Base-by-base conservation (phyloP, 2,888 invertebrate species). In the Anthophora plumipes region DNA sequence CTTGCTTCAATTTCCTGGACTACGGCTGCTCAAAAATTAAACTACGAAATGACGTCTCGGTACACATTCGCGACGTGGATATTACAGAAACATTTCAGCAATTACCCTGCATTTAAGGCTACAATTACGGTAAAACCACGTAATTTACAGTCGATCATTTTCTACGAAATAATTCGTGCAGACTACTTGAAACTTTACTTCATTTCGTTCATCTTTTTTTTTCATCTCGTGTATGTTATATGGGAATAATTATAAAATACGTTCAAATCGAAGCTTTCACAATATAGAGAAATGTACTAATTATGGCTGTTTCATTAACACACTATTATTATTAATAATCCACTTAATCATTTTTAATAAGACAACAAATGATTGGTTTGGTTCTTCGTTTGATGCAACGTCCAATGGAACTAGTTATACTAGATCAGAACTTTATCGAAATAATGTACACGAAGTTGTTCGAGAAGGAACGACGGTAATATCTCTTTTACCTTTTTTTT, bases 41-140 rank as follows among this genome's bases (percentile, higher is more conserved):
- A 43, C 31, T 9, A 14, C 31, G 48, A 41, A 43, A 57, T 63
- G 37, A 71, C 60, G 72, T 41, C 48, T 6, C 59, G 71, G 43
- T 69, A 60, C 37, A 60, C 17, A 43, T 43, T 37, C 43, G 50
- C 41, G 48, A n/a, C 48, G 7, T n/a, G 63, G 31, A 39, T 43
- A 52, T 72, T 72, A 37, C 57, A 57, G 37, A 64, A 72, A 39
- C 25, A 55, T 41, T 57, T 43, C 43, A 31, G 73, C 41, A 76
- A 64, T 64, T 76, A 57, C 25, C 12, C 46, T 50, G 59, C 63
- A 57, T 71, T 63, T 76, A 50, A 71, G 17, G 25, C 75, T 31
- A 39, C 63, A 76, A 76, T 76, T 50, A 71, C 31, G 48, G 55
- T 39, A 31, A 50, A 63, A 17, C 41, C 17, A 25, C 17, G 41